These are phyloP conservation scores for Rugalucina vietnamica DNA, from an alignment of 2,888 invertebrate genomes.

Conservation along the genomic window DNA sequence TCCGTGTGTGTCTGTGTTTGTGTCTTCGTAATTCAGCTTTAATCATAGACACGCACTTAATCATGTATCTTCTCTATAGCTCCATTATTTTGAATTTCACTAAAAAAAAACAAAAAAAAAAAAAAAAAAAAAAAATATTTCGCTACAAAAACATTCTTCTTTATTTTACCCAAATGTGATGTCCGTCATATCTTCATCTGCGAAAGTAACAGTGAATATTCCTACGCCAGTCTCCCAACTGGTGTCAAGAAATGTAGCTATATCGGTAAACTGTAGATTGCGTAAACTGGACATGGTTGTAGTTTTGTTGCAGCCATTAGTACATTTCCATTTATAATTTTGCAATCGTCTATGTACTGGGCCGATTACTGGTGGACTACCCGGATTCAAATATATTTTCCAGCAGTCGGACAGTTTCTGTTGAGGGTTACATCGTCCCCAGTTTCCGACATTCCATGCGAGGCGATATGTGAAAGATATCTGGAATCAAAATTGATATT, in stretches of 20 bases:
- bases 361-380: background rate
- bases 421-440: background rate
- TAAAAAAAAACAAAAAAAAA: too few species aligned
- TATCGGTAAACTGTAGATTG: conserved; percentile 28
- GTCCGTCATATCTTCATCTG: background rate
- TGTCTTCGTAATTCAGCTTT: too few species aligned
- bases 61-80: too few species aligned
- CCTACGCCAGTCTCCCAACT: conserved; percentile 41
- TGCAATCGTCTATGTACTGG: background rate
- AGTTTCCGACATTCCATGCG: background rate
- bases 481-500: background rate
- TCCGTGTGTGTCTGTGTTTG: too few species aligned
- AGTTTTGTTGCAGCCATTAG: background rate
- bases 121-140: too few species aligned
- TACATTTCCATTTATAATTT: background rate
- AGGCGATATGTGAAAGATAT: conserved; percentile 12
- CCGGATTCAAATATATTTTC: background rate
- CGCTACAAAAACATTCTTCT: too few species aligned
- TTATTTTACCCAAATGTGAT: background rate
- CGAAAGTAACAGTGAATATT: conserved; percentile 15
- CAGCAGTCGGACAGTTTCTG: background rate
- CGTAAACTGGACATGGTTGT: background rate
- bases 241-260: conserved; percentile 22
- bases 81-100: too few species aligned
- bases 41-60: too few species aligned